Evolutionary conservation across 2,888 invertebrate genomes (phyloP), one percentile per base, ranked within the genome.

Genomic region (Cyclophora albipunctata): DNA sequence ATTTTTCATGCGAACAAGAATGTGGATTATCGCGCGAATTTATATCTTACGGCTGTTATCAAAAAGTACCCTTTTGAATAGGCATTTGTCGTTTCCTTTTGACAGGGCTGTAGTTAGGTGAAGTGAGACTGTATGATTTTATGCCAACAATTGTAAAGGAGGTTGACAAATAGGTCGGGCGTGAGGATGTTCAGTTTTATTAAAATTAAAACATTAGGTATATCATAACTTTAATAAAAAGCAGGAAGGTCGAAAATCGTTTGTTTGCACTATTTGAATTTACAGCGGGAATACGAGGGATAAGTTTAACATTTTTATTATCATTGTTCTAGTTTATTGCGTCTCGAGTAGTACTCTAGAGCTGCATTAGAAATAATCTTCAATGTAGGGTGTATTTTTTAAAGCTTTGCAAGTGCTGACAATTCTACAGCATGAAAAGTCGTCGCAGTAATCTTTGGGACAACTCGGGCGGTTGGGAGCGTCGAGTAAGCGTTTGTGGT

Each of bases 131-230:
- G 80, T 86, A 85, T 86, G 86, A 86, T 86, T 87, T 84, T 73
- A 78, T 80, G 81, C 82, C 82, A 81, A 81, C 81, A 80, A 84
- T 83, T 84, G 86, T 86, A 86, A 87, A 84, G 86, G 86, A 83
- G 87, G 86, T 86, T 88, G 87, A 87, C 88, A 87, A 88, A 88
- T 87, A 85, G 83, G 83, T 81, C 78, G 81, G 77, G 80, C 85
- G 86, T 85, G 87, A 82, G 78, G 81, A 83, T 84, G 84, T 83
- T 83, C 84, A 79, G 81, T 84, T 85, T 86, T 87, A 87, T 85
- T 88, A 86, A 87, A 87, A 87, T 85, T 85, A 86, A 87, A 88
- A 82, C 73, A 78, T 84, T 20, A 20, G 20, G 20, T 78, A 79
- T 75, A 77, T 76, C 78, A 71, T 75, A 78, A 81, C 79, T 78